phyloP scores from a whole-genome alignment of 2,888 invertebrate genomes.

The Ichneumon xanthorius region DNA sequence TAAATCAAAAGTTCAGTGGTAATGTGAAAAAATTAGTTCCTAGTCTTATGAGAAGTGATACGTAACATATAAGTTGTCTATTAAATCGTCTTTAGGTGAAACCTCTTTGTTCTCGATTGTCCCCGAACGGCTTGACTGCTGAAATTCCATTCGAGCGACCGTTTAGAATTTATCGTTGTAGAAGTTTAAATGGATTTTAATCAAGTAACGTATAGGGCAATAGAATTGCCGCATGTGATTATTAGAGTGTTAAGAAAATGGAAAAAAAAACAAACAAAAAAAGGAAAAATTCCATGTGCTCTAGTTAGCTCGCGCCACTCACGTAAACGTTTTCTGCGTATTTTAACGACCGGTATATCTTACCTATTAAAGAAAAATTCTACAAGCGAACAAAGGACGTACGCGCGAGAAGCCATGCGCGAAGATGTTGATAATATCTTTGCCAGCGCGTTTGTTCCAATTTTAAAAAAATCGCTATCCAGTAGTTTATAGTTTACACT shows the following conservation, averaged over 20 bases:
- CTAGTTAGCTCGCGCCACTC: conserved; percentile 75
- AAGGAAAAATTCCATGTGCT: conserved; percentile 76
- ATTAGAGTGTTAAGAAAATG: conserved; percentile 77
- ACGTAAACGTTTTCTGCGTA: conserved; percentile 76
- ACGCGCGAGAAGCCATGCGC: conserved; percentile 43
- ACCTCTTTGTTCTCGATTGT: not conserved
- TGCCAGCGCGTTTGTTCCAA: conserved; percentile 46
- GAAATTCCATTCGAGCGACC: conserved; percentile 73
- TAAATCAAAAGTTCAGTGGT: conserved; percentile 59
- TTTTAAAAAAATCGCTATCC: conserved; percentile 24
- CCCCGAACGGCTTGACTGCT: conserved; percentile 76
- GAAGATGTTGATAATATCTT: conserved; percentile 53
- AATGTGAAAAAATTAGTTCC: conserved; percentile 79
- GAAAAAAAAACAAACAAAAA: conserved; percentile 5
- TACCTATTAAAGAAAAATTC: conserved; percentile 30
- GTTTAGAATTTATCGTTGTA: conserved; percentile 75
- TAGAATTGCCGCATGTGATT: conserved; percentile 79
- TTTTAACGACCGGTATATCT: conserved; percentile 73
- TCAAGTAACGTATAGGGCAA: conserved; percentile 73
- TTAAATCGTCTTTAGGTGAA: conserved; percentile 66
- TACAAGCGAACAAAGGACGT: conserved; percentile 1
- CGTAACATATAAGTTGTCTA: conserved; percentile 76
- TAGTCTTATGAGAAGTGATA: conserved; percentile 82
- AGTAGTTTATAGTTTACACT: conserved; percentile 35
- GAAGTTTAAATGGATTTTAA: conserved; percentile 65